Evolutionary conservation across 2,888 invertebrate species (phyloP).

Genomic region (Metacarcinus magister): DNA sequence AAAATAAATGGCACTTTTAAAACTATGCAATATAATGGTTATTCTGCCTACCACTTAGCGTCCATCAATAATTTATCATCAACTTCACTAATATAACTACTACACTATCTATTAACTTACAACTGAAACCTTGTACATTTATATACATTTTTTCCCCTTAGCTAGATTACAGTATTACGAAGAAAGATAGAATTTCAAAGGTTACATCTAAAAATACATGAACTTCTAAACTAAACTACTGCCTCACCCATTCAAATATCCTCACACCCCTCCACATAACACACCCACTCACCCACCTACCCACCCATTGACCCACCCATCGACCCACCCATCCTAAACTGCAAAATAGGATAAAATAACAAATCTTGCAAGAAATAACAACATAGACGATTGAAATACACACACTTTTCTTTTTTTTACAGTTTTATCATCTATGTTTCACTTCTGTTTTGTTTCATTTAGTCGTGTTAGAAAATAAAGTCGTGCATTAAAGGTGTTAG

Average conservation of each 20-base stretch:
- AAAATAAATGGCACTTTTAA: too few relatives aligned
- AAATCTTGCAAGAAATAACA: background rate
- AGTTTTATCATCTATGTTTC: background rate
- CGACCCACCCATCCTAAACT: background rate
- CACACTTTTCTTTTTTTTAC: too few relatives aligned
- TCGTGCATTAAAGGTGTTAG: background rate
- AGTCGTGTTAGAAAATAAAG: background rate
- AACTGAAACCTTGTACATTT: too few relatives aligned
- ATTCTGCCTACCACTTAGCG: too few relatives aligned
- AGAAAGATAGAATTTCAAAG: background rate
- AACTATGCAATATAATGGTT: too few relatives aligned
- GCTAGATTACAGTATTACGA: background rate
- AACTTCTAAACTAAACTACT: background rate
- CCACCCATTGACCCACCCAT: background rate
- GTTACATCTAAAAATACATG: background rate
- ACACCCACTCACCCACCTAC: background rate
- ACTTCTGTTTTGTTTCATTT: background rate
- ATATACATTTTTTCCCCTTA: background rate
- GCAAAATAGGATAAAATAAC: background rate
- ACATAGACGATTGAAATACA: background rate
- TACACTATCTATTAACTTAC: too few relatives aligned
- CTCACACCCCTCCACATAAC: background rate
- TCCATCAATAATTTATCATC: too few relatives aligned
- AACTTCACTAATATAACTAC: too few relatives aligned
- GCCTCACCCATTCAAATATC: background rate